Base-by-base conservation (phyloP, 2,888 invertebrate species). In the Diadegma fenestrale region DNA sequence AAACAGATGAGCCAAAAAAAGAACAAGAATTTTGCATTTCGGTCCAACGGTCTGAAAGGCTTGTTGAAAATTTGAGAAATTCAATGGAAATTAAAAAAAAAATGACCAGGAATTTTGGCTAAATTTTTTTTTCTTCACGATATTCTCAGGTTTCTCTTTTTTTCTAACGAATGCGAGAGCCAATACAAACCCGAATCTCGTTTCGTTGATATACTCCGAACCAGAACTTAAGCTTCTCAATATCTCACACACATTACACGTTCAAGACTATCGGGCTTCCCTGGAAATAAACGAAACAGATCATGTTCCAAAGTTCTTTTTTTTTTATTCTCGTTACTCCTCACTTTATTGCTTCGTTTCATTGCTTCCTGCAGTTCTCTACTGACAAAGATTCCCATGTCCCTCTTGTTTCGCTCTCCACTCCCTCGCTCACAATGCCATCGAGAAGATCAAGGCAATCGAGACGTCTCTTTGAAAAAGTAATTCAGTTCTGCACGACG, bases 271-370 rank as follows among this genome's bases (percentile, higher is more conserved):
- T 78, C 58, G 68, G 79, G 73, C 71, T 77, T 85, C 77, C 64
- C 51, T 51, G 22, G 61, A 75, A 80, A 83, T 85, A 86, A 86
- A 77, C 80, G 78, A 80, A 82, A 82, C n/a, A 72, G 77, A 80
- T 64, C 75, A 79, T 80, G 82, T 73, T 75, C 41, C 12, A 33
- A 45, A 51, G 68, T 58, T 75, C 63, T 77, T 80, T 71, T 51
- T 54, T 19, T 71, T 66, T 81, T 73, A 63, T 77, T 80, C 58
- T 51, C 64, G 71, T 63, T 71, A 22, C 33, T 14, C 26, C 33
- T 41, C 76, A 73, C 37, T 80, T 48, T 76, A 75, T 82, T 61
- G 58, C 58, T 73, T 41, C 43, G 73, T 73, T 73, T 73, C 73
- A 33, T 37, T 51, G 54, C 51, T 45, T 37, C 12, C 71, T 71